A percentile compares a stretch with the other conserved stretches of the same genome.
phyloP scores from a whole-genome alignment of 2,113 vertebrate species.

The Peromyscus leucopus region DNA sequence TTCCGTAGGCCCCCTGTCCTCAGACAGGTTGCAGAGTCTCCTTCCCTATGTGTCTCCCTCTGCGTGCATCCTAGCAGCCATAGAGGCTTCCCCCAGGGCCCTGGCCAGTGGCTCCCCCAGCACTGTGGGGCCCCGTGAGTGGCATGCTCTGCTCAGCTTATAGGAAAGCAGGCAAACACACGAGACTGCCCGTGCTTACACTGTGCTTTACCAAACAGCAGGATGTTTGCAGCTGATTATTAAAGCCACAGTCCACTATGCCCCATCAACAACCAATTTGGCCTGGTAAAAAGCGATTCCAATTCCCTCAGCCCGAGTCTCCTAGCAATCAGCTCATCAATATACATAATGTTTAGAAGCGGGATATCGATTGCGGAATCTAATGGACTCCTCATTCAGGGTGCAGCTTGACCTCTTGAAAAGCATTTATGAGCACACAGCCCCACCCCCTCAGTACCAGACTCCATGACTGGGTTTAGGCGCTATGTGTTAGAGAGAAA shows the following conservation, averaged over 20 bases:
- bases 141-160: not conserved
- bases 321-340: conserved; percentile 87
- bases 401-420: conserved; percentile 82
- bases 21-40: accelerated
- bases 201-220: conserved; percentile 68
- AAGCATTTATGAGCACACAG: conserved; percentile 59
- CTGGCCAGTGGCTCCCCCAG: not conserved
- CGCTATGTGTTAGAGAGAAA: not conserved
- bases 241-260: conserved; percentile 78
- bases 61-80: not conserved
- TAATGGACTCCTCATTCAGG: conserved; percentile 88
- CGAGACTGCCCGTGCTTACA: conserved; percentile 70
- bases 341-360: conserved; percentile 88
- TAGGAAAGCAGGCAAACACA: conserved; percentile 58
- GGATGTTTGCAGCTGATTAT: conserved; percentile 82
- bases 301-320: conserved; percentile 83
- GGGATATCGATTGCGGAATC: conserved; percentile 87
- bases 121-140: not conserved
- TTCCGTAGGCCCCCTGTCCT: not conserved
- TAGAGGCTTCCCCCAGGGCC: not conserved
- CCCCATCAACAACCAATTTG: conserved; percentile 86
- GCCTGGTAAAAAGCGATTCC: conserved; percentile 85
- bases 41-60: not conserved
- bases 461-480: conserved; percentile 29
- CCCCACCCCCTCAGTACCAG: conserved; percentile 54